A percentile compares a stretch with the other conserved stretches of the same genome.
Evolutionary conservation across 2,113 vertebrate species (phyloP).

Genomic region (Kobus ellipsiprymnus): DNA sequence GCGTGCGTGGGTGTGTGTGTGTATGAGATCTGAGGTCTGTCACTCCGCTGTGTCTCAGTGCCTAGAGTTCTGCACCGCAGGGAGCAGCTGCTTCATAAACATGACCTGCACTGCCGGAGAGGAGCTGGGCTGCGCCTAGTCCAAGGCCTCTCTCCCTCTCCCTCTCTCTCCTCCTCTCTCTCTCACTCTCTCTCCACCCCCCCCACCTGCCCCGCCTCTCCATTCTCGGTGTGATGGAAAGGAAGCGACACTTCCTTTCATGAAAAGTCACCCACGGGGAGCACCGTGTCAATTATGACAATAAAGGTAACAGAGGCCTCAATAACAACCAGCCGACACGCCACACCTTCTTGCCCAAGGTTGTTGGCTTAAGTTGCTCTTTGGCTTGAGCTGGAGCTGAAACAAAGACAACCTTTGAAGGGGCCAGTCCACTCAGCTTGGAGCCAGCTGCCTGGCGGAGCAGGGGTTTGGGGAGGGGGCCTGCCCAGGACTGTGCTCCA

Average conservation of each 20-base stretch:
- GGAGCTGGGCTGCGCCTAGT: not conserved
- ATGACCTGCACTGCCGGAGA: fast-evolving
- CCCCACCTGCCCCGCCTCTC: not conserved
- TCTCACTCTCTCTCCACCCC: not conserved
- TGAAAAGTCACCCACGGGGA: conserved; percentile 69
- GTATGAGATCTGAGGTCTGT: not conserved
- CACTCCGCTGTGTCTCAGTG: not conserved
- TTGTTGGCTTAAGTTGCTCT: conserved; percentile 46
- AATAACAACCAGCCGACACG: conserved; percentile 11
- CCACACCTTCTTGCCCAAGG: conserved; percentile 34
- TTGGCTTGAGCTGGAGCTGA: conserved; percentile 6
- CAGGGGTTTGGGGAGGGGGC: not conserved
- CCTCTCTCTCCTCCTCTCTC: not conserved
- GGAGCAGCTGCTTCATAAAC: not conserved
- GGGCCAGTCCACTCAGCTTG: not conserved
- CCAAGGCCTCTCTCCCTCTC: too few species aligned
- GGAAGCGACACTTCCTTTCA: conserved; percentile 72
- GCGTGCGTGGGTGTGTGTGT: fast-evolving
- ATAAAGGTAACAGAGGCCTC: conserved; percentile 32
- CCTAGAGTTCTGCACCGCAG: too few species aligned
- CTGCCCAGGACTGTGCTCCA: not conserved
- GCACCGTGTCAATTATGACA: conserved; percentile 38
- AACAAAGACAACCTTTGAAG: conserved; percentile 69
- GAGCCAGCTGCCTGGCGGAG: conserved; percentile 12
- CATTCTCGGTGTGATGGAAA: conserved; percentile 43